These are phyloP conservation scores for Xestia rhomboidea DNA, from an alignment of 2,888 invertebrate genomes.

Conservation along the genomic window DNA sequence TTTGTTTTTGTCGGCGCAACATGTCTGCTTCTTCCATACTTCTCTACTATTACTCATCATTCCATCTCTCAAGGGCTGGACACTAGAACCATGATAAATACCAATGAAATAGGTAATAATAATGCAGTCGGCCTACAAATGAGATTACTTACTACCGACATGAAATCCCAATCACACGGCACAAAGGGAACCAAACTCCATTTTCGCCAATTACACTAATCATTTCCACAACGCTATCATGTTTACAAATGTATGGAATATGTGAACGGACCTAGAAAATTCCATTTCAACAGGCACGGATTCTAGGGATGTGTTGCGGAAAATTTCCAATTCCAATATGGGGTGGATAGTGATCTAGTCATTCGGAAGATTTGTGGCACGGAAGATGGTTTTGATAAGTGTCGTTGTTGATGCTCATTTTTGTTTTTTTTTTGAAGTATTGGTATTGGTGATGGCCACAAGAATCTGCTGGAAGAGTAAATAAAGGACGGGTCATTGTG, in stretches of 20 bases:
- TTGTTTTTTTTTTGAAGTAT: no score
- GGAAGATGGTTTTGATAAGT: not conserved
- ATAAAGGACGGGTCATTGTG: no score
- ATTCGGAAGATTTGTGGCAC: constrained; percentile 9
- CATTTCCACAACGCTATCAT: constrained; percentile 32
- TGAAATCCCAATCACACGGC: constrained; percentile 21
- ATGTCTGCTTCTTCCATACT: no score
- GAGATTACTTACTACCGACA: constrained; percentile 3
- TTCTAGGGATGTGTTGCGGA: constrained; percentile 28
- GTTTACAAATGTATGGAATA: constrained; percentile 51
- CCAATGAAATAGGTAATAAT: not conserved
- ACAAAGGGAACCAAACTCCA: constrained; percentile 33
- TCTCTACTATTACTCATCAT: no score
- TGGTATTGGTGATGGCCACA: no score
- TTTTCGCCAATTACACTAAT: constrained; percentile 46
- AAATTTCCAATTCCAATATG: constrained; percentile 45
- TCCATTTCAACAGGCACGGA: constrained; percentile 19
- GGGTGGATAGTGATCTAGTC: not conserved
- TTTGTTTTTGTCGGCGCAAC: no score
- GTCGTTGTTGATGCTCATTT: not conserved
- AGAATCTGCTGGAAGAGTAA: no score
- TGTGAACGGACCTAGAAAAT: constrained; percentile 47
- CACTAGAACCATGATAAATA: not conserved
- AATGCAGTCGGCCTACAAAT: constrained; percentile 7
- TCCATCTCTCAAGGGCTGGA: no score